A percentile compares a stretch with the other conserved stretches of the same genome.
Evolutionary conservation across 1,140 invertebrate species (phyloP).

Genomic region (Grapholita molesta): DNA sequence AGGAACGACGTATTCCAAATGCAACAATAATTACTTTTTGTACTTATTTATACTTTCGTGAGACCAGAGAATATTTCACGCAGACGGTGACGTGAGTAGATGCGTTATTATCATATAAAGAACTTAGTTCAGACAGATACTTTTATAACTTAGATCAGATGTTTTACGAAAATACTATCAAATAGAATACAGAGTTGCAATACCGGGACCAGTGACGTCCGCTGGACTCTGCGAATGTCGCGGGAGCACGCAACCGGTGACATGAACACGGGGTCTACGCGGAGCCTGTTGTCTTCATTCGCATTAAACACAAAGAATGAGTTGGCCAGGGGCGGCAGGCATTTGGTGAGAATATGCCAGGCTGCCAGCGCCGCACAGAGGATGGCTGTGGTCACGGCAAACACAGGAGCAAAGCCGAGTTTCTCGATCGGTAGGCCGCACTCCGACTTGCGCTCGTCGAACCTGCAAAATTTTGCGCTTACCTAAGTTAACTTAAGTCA

Average conservation of each 20-base stretch:
- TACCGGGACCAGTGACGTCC: constrained; percentile 51
- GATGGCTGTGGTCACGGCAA: constrained; percentile 45
- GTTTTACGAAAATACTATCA: too few species aligned
- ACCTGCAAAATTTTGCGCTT: constrained; percentile 36
- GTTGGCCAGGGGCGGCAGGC: constrained; percentile 44
- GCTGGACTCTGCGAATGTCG: constrained; percentile 27
- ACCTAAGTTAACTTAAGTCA: not conserved
- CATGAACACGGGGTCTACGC: constrained; percentile 49
- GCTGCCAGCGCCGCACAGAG: constrained; percentile 40
- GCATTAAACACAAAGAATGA: constrained; percentile 68
- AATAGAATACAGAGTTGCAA: not conserved
- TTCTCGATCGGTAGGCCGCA: constrained; percentile 48
- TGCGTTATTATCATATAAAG: too few species aligned
- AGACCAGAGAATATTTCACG: too few species aligned
- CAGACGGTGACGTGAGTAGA: too few species aligned
- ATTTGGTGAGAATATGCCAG: constrained; percentile 42
- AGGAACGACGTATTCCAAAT: too few species aligned
- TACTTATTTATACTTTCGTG: too few species aligned
- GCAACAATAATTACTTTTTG: too few species aligned
- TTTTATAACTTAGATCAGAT: too few species aligned
- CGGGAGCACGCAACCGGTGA: constrained; percentile 17
- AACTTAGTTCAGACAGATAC: too few species aligned
- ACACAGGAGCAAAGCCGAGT: constrained; percentile 44
- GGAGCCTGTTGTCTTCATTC: constrained; percentile 64
- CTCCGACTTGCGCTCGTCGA: constrained; percentile 53